These are phyloP conservation scores for Danaus chrysippus DNA, from an alignment of 2,888 invertebrate species.

Conservation along the genomic window DNA sequence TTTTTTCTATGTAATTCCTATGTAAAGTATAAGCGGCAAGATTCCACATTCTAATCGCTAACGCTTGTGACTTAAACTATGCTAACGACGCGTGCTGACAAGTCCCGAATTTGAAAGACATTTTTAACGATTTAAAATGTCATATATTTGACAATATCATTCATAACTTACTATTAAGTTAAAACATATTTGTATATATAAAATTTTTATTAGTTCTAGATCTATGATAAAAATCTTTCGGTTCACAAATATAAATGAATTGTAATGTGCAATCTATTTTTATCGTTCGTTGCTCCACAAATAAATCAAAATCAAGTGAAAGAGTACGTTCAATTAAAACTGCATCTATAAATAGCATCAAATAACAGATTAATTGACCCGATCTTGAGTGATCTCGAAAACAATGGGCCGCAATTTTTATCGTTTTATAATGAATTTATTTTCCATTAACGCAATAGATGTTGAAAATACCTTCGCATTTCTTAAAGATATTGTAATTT, in stretches of 20 bases:
- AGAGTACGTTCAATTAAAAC: constrained; percentile 26
- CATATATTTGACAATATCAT: too few species aligned
- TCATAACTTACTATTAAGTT: too few species aligned
- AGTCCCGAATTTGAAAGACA: constrained; percentile 23
- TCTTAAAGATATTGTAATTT: too few species aligned
- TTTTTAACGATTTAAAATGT: constrained; percentile 12
- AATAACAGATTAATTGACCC: constrained; percentile 25
- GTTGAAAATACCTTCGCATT: background rate
- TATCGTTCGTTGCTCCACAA: background rate
- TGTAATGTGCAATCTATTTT: background rate
- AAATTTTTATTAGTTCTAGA: too few species aligned
- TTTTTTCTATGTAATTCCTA: too few species aligned
- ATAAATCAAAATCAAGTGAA: constrained; percentile 6
- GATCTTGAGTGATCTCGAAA: constrained; percentile 24
- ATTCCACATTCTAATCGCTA: constrained; percentile 1
- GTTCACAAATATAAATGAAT: background rate
- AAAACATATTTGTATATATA: too few species aligned
- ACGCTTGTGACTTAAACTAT: constrained; percentile 15
- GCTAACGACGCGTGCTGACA: constrained; percentile 26
- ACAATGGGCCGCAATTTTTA: constrained; percentile 18
- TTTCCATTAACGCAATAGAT: background rate
- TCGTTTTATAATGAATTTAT: background rate
- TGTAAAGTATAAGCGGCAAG: too few species aligned
- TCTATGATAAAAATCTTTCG: too few species aligned
- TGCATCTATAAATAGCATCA: constrained; percentile 28